Conservation (phyloP, 2,113 vertebrate genomes). For the Ammospiza nelsoni region DNA sequence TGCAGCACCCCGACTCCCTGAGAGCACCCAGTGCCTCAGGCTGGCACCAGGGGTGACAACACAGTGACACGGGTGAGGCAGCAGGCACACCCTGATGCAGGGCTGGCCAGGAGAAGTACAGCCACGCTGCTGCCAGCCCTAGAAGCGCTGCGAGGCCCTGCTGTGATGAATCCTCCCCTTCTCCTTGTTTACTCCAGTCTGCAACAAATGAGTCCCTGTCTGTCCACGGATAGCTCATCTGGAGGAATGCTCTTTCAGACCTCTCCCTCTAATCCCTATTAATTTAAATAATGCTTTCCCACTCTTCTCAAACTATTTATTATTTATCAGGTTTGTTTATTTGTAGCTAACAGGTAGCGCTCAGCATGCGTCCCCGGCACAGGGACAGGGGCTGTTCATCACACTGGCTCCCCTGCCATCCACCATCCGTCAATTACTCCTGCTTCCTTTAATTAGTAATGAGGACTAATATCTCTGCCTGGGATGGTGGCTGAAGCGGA, state of each 20-base stretch:
- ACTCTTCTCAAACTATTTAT: constrained; percentile 89
- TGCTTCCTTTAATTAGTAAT: constrained; percentile 95
- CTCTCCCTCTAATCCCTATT: constrained; percentile 92
- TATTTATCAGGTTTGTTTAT: constrained; percentile 98
- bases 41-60: background rate
- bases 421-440: constrained; percentile 81
- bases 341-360: constrained; percentile 96
- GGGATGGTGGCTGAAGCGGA: constrained; percentile 64
- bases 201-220: constrained; percentile 76
- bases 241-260: constrained; percentile 73
- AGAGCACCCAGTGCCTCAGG: background rate
- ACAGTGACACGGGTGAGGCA: accelerated
- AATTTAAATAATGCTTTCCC: constrained; percentile 91
- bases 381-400: constrained; percentile 89
- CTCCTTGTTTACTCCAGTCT: constrained; percentile 68
- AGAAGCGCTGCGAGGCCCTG: background rate
- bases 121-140: background rate
- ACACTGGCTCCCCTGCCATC: constrained; percentile 73
- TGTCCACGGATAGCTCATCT: constrained; percentile 61
- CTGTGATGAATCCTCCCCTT: constrained; percentile 53
- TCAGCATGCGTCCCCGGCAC: constrained; percentile 77
- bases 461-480: constrained; percentile 89
- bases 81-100: background rate
- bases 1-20: background rate
- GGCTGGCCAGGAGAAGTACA: background rate